Evolutionary conservation across 35 echinoderm and acorn worm genomes (phyloP).

Genomic region (Diadema setosum): DNA sequence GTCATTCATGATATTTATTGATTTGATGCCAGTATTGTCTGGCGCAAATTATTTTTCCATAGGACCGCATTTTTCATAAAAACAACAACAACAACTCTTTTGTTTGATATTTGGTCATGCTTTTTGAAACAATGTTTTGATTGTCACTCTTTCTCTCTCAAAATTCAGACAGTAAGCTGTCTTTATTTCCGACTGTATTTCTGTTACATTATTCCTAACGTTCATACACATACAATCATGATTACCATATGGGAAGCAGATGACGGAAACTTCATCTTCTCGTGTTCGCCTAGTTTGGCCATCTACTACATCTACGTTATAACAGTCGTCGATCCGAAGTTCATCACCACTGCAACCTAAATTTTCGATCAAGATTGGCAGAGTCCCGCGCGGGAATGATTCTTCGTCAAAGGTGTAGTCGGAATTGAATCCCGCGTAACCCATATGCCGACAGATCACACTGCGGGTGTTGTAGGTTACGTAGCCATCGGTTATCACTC

Average conservation of each 20-base stretch:
- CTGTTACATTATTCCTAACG: no score
- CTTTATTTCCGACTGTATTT: no score
- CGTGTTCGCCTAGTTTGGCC: not conserved
- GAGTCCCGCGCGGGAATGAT: not conserved
- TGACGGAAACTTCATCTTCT: not conserved
- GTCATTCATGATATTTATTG: no score
- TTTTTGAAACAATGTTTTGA: no score
- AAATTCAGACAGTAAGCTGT: no score
- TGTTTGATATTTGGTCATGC: no score
- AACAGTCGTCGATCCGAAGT: not conserved
- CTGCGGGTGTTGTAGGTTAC: not conserved
- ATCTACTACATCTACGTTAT: not conserved
- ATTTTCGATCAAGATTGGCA: not conserved
- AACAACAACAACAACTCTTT: no score
- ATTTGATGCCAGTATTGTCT: no score
- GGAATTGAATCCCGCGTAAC: not conserved
- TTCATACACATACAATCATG: no score
- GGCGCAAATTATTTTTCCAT: no score
- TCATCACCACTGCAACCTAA: not conserved
- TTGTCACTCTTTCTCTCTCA: no score
- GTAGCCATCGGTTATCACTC: not conserved
- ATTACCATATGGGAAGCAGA: conserved; percentile 1
- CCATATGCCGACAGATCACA: not conserved
- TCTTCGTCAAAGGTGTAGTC: not conserved
- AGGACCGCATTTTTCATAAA: no score